These are phyloP conservation scores for Brotula barbata DNA, from an alignment of 2,797 vertebrate genomes.

Conservation along the genomic window DNA sequence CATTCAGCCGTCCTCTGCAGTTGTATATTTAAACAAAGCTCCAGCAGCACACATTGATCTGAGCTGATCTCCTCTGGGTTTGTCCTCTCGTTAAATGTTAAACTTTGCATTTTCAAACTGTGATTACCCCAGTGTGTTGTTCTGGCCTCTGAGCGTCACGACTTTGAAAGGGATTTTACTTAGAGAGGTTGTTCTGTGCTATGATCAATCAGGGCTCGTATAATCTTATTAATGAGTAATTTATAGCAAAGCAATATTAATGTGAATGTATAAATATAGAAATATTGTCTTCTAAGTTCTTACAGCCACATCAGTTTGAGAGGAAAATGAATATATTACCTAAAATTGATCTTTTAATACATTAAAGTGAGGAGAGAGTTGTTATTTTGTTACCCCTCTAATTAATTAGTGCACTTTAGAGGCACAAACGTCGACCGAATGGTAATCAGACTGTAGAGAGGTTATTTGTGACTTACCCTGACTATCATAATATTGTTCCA, in stretches of 20 bases:
- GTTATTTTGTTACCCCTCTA: too few relatives aligned
- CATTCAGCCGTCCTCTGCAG: constrained; percentile 40
- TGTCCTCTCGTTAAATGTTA: constrained; percentile 73
- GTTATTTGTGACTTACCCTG: too few relatives aligned
- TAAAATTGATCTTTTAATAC: too few relatives aligned
- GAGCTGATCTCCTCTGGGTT: constrained; percentile 41
- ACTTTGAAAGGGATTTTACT: constrained; percentile 59
- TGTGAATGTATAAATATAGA: not conserved
- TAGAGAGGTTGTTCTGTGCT: constrained; percentile 33
- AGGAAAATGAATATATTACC: too few relatives aligned
- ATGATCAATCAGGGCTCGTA: constrained; percentile 48
- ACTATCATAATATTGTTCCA: too few relatives aligned
- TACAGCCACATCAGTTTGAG: too few relatives aligned
- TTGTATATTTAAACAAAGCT: constrained; percentile 51
- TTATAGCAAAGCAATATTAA: constrained; percentile 12
- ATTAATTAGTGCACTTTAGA: too few relatives aligned
- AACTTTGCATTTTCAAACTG: constrained; percentile 69
- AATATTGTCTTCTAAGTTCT: not conserved
- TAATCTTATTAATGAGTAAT: constrained; percentile 22
- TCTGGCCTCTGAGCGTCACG: constrained; percentile 33
- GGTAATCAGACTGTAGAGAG: too few relatives aligned
- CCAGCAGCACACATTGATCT: constrained; percentile 60
- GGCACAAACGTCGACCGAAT: too few relatives aligned
- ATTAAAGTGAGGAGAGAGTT: too few relatives aligned
- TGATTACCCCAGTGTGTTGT: constrained; percentile 61